phyloP scores from a whole-genome alignment of 1,140 invertebrate genomes.

The Pachypeltis micranthus region DNA sequence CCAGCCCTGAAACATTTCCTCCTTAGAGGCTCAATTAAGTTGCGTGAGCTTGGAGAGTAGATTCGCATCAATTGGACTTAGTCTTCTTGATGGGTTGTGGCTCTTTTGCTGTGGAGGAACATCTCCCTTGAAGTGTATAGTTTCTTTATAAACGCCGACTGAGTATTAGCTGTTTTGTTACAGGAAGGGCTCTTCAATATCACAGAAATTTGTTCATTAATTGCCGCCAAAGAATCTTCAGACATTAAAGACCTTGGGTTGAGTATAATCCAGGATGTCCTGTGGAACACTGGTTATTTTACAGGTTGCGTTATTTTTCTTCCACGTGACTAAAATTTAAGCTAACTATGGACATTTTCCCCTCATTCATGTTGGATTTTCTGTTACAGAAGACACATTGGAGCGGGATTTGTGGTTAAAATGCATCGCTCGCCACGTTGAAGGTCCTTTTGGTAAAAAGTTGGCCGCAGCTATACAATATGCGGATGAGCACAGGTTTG shows the following conservation, averaged over 20 bases:
- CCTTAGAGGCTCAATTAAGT: too few species aligned
- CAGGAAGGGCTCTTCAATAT: background rate
- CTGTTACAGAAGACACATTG: background rate
- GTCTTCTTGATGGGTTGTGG: too few species aligned
- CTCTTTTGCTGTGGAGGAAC: too few species aligned
- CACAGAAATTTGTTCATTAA: background rate
- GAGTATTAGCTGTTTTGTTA: background rate
- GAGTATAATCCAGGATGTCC: background rate
- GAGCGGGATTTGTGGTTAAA: background rate
- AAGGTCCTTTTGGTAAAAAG: background rate
- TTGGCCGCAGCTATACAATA: background rate
- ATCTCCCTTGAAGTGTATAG: too few species aligned
- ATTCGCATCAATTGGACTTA: too few species aligned
- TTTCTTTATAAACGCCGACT: too few species aligned
- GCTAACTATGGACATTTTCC: too few species aligned
- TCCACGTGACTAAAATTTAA: too few species aligned
- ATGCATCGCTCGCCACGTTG: background rate
- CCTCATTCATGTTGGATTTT: too few species aligned
- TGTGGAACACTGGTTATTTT: background rate
- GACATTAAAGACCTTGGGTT: background rate
- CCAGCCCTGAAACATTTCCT: too few species aligned
- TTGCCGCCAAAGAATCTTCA: background rate
- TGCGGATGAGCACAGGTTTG: background rate
- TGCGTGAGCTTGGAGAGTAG: too few species aligned
- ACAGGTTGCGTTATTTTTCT: too few species aligned